These are phyloP conservation scores for Clusia tigrina DNA, from an alignment of 2,888 invertebrate species.

Conservation along the genomic window DNA sequence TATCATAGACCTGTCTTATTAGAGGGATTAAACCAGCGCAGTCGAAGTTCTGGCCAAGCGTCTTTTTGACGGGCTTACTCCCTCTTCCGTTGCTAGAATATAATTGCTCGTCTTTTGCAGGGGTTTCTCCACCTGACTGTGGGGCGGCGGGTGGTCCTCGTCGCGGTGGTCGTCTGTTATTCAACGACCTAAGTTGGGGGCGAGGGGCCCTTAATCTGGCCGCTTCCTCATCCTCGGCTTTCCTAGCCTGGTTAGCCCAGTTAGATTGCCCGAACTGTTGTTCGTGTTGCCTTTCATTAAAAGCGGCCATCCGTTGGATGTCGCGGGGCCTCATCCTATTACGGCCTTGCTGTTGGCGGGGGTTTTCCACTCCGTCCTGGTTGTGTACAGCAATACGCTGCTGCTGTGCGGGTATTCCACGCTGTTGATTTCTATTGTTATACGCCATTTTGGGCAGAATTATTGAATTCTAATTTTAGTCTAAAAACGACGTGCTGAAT, in stretches of 20 bases:
- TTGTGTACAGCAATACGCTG: neutral
- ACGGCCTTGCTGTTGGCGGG: neutral
- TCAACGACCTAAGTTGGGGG: neutral
- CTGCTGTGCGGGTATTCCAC: neutral
- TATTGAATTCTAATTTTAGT: too few species aligned
- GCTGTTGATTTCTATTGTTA: neutral
- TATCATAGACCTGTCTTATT: slow-evolving; percentile 22
- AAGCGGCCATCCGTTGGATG: slow-evolving; percentile 1
- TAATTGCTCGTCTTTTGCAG: slow-evolving; percentile 1
- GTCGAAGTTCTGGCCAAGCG: slow-evolving; percentile 10
- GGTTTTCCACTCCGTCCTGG: neutral
- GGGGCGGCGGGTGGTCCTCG: slow-evolving; percentile 11
- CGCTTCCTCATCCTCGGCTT: slow-evolving; percentile 1
- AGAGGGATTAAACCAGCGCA: slow-evolving; percentile 25
- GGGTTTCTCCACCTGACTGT: neutral
- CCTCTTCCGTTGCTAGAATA: slow-evolving; percentile 1
- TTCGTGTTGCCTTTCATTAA: slow-evolving; percentile 1
- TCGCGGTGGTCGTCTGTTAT: neutral
- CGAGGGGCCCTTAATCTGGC: neutral
- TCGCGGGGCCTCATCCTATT: slow-evolving; percentile 5
- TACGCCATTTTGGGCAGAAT: too few species aligned
- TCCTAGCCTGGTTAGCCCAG: slow-evolving; percentile 12
- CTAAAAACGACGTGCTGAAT: too few species aligned
- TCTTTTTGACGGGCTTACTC: neutral
- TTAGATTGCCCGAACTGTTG: neutral